phyloP scores from a whole-genome alignment of 2,797 vertebrate species.

The Argya squamiceps region DNA sequence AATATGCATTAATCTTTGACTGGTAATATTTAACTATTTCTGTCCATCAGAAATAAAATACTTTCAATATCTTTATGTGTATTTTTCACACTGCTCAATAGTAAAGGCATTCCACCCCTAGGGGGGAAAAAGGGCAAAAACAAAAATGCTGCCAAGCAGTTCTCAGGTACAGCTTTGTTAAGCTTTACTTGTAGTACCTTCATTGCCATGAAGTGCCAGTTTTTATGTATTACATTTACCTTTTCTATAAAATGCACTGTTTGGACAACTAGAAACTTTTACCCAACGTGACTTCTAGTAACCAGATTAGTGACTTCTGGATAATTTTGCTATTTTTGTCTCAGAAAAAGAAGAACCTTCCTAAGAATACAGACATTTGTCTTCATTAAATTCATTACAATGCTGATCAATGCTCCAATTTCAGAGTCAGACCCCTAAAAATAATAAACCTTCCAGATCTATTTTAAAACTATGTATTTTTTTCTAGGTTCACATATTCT shows the following conservation, averaged over 20 bases:
- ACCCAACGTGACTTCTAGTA: neutral
- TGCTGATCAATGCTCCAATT: neutral
- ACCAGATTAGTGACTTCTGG: neutral
- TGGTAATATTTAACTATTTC: neutral
- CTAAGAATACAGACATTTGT: neutral
- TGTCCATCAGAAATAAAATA: neutral
- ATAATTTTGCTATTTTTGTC: neutral
- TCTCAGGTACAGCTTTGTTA: neutral
- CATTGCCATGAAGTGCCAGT: neutral
- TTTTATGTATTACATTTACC: neutral
- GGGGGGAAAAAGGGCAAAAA: neutral
- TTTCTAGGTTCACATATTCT: neutral
- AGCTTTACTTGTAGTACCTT: neutral
- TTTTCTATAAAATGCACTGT: neutral
- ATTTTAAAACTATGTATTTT: neutral
- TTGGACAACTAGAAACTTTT: neutral
- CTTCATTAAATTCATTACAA: neutral
- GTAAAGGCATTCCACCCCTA: neutral
- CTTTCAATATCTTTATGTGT: fast-evolving
- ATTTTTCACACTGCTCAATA: neutral
- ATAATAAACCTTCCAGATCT: neutral
- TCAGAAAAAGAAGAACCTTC: neutral
- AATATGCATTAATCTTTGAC: fast-evolving
- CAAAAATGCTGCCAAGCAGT: neutral
- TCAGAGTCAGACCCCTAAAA: neutral